Base-by-base conservation (phyloP, 2,888 invertebrate species). In the Ornithoptera alexandrae region DNA sequence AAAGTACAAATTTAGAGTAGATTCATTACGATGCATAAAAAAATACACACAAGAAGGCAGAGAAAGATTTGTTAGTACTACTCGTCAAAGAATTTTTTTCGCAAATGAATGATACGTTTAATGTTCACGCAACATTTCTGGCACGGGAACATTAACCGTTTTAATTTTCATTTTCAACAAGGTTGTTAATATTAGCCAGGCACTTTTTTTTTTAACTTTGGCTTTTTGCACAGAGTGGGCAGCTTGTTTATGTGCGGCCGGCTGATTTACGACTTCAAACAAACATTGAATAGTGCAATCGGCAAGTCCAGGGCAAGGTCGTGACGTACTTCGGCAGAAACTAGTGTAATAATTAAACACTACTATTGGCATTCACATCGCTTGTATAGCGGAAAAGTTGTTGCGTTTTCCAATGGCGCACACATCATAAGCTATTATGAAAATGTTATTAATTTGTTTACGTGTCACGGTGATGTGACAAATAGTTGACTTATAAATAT, bases 181-280 rank as follows among this genome's bases (percentile, higher is more conserved):
- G 79, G 81, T 82, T 80, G 80, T 81, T 76, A 79, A 80, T 77
- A 77, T 81, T 80, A 67, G 70, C 70, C 80, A 80, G 79, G 78
- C 77, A 74, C 76, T 63, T 72, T 72, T 80, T 82, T 83, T 81
- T 78, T 79, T 79, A 77, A 75, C 72, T 76, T 77, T 70, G 73
- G 72, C 75, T 82, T 81, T 85, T 85, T 81, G 81, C 83, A 78
- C 77, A 77, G 83, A 76, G 85, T 85, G 84, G 83, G 87, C 78
- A 79, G 84, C 79, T 78, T 89, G 86, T 87, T 86, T 88, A 88
- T 81, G 81, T 83, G 79, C 79, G 79, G 81, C 80, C 78, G 75
- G 77, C 83, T 86, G 86, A 87, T 87, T 86, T 87, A 85, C 83
- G 73, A 72, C 74, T 74, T 76, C 70, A 73, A 76, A 77, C 76